A percentile compares a stretch with the other conserved stretches of the same genome.
These are phyloP conservation scores for Neopipo cinnamomea DNA, from an alignment of 2,113 vertebrate species.

Conservation along the genomic window DNA sequence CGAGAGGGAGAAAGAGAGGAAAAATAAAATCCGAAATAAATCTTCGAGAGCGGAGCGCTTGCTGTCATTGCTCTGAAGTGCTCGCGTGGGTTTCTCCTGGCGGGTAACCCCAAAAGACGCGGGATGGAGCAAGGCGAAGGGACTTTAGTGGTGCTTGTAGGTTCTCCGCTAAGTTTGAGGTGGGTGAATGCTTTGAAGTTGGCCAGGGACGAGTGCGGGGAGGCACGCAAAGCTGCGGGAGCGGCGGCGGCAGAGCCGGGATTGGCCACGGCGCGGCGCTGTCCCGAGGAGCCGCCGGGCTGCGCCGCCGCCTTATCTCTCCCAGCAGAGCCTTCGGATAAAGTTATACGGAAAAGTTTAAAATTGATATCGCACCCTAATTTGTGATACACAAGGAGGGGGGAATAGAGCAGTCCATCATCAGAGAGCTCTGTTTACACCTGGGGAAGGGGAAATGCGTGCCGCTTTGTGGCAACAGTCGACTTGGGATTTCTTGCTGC, in stretches of 20 bases:
- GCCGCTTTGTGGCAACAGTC: slow-evolving; percentile 74
- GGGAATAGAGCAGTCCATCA: slow-evolving; percentile 32
- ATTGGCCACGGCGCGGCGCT: slow-evolving; percentile 86
- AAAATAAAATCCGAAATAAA: slow-evolving; percentile 59
- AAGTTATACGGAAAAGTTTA: slow-evolving; percentile 80
- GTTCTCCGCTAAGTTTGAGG: slow-evolving; percentile 72
- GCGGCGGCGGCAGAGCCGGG: slow-evolving; percentile 60
- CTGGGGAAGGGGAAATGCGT: slow-evolving; percentile 67
- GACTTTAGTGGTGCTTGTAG: slow-evolving; percentile 45
- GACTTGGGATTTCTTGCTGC: slow-evolving; percentile 78
- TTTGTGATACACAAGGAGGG: slow-evolving; percentile 42
- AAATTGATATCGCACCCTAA: slow-evolving; percentile 70
- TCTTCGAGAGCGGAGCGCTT: slow-evolving; percentile 58
- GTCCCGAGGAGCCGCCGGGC: slow-evolving; percentile 54
- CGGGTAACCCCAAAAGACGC: slow-evolving; percentile 12
- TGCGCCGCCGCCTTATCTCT: slow-evolving; percentile 9
- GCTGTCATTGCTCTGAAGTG: slow-evolving; percentile 63
- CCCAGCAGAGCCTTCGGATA: slow-evolving; percentile 50
- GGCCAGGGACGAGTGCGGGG: slow-evolving; percentile 12
- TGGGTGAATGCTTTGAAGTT: slow-evolving; percentile 72
- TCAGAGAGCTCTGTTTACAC: slow-evolving; percentile 60
- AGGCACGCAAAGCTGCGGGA: slow-evolving; percentile 4
- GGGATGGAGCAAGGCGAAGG: slow-evolving; percentile 49
- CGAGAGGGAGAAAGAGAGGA: slow-evolving; percentile 59
- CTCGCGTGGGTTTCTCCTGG: slow-evolving; percentile 56